These are phyloP conservation scores for Buathra laborator DNA, from an alignment of 2,888 invertebrate species.

Conservation along the genomic window DNA sequence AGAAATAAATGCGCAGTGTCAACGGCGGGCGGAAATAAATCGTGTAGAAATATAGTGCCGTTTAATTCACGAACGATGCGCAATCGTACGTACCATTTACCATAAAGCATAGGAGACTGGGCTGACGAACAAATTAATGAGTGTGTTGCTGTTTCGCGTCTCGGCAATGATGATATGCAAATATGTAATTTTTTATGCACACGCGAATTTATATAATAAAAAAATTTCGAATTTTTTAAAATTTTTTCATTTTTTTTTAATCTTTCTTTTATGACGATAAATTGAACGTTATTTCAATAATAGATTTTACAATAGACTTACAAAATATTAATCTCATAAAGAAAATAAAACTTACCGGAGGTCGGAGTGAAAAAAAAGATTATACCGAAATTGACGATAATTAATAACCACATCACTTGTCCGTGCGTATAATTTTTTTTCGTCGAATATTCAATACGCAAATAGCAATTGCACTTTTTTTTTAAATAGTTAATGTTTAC, in stretches of 20 bases:
- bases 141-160: neutral
- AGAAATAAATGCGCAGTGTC: neutral
- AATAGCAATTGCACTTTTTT: slow-evolving; percentile 2
- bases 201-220: neutral
- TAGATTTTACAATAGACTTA: neutral
- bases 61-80: slow-evolving; percentile 16
- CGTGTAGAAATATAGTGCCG: slow-evolving; percentile 68
- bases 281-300: neutral
- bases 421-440: neutral
- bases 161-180: slow-evolving; percentile 17
- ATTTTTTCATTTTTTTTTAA: neutral
- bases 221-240: too few species aligned
- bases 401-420: slow-evolving; percentile 32
- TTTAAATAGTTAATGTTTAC: neutral
- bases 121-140: slow-evolving; percentile 14
- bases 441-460: neutral
- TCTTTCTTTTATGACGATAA: neutral
- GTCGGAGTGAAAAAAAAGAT: slow-evolving; percentile 14
- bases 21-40: slow-evolving; percentile 64
- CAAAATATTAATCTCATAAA: neutral
- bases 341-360: slow-evolving; percentile 25
- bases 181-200: neutral
- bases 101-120: slow-evolving; percentile 55
- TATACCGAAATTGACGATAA: slow-evolving; percentile 25
- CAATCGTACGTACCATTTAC: slow-evolving; percentile 46